Percentiles rank a stretch among this genome's conserved stretches.
Conservation (phyloP, 2,113 vertebrate species). For the Odobenus rosmarus region DNA sequence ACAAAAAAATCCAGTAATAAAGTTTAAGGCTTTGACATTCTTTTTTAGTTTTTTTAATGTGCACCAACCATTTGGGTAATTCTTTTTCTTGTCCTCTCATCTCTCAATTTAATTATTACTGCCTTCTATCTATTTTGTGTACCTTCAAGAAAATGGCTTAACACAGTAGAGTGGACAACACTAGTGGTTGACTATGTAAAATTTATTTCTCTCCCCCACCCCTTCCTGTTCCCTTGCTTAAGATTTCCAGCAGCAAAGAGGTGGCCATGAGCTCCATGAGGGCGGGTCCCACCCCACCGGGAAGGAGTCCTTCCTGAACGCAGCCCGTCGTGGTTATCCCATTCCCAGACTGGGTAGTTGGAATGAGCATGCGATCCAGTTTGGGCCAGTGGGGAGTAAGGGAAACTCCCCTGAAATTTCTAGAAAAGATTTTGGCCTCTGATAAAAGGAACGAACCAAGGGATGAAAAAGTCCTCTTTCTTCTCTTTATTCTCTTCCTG, state of each 20-base stretch:
- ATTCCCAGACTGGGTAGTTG: neutral
- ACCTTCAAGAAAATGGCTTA: neutral
- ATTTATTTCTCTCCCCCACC: neutral
- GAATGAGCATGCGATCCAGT: neutral
- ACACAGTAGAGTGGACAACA: neutral
- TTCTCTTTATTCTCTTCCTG: neutral
- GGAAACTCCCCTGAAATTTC: neutral
- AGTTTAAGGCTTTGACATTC: neutral
- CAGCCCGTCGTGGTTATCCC: neutral
- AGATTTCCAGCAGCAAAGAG: neutral
- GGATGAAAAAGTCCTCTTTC: neutral
- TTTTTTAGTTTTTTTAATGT: neutral
- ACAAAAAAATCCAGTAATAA: neutral
- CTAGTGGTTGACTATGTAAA: neutral
- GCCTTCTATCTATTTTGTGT: neutral
- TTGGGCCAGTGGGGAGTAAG: neutral
- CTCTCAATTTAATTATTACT: neutral
- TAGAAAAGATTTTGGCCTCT: neutral
- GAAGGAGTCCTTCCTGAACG: neutral
- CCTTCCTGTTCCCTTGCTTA: neutral
- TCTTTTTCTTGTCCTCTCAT: neutral
- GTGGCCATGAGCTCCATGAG: neutral
- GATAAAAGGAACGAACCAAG: neutral
- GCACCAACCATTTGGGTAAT: neutral
- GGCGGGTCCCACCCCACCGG: neutral